These are phyloP conservation scores for Sycobia sp. DNA, from an alignment of 1,140 invertebrate genomes.

Conservation along the genomic window DNA sequence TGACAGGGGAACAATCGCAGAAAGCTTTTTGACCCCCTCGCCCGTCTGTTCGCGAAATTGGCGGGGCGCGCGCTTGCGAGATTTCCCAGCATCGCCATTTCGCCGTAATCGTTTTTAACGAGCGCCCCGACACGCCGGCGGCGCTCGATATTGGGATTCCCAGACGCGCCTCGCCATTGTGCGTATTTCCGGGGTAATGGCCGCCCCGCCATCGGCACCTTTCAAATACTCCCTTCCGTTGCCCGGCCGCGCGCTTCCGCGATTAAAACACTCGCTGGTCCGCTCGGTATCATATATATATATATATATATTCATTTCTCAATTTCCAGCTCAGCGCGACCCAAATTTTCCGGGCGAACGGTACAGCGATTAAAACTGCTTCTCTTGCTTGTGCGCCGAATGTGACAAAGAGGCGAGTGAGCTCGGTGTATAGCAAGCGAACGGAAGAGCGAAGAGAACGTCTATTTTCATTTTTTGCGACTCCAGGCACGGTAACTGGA, in stretches of 20 bases:
- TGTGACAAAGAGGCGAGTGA: not conserved
- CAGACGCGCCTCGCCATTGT: constrained; percentile 30
- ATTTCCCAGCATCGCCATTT: not conserved
- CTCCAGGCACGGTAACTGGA: no score
- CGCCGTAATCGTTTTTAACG: constrained; percentile 25
- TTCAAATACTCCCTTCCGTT: not conserved
- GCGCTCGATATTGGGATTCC: constrained; percentile 18
- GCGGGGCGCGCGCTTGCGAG: not conserved
- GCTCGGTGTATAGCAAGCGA: no score
- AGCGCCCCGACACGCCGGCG: not conserved
- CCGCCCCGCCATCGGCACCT: not conserved
- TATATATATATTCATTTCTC: no score
- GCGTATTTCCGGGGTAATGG: constrained; percentile 39
- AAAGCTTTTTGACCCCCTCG: constrained; percentile 1
- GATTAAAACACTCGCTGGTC: no score
- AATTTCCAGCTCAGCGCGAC: constrained; percentile 28
- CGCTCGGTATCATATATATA: constrained; percentile 1
- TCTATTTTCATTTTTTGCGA: constrained; percentile 9
- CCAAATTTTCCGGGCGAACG: constrained; percentile 26
- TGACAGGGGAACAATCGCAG: not conserved
- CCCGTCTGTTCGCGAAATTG: no score
- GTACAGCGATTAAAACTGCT: constrained; percentile 27
- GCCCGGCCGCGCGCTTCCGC: no score
- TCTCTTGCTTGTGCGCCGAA: constrained; percentile 10
- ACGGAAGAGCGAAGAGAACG: not conserved